Evolutionary conservation across 1,140 invertebrate genomes (phyloP), one percentile per base, ranked within the genome.

Genomic region (Mycetomoellerius zeteki): DNA sequence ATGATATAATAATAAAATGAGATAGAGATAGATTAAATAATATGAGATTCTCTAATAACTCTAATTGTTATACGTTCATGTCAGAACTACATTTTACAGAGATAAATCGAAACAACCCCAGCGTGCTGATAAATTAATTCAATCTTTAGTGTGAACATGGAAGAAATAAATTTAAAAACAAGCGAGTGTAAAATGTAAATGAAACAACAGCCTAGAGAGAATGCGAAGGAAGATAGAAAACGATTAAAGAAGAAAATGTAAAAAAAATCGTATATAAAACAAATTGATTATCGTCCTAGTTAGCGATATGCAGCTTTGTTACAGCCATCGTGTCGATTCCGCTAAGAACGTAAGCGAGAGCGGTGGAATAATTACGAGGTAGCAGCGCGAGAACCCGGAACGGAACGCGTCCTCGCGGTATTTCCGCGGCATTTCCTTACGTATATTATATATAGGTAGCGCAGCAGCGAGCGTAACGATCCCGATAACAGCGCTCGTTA

Each of bases 401-500:
- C 67, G 80, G 33, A 58, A 58, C 67, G 67, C 67, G 52, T 82
- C 80, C 67, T 58, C 80, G 80, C 67, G 37, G 19, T 85, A 47
- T 86, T 86, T 80, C 76, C 76, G 52, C 62, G 33, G 50, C 75
- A 58, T 58, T 80, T 78, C 71, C 72, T 81, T 72, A 58, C 65
- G 37, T 54, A 80, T 50, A 80, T 78, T 65, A 86, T 81, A 69
- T 65, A 65, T 76, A 62, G 12, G 64, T 30, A 84, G 16, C 75
- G 47, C 47, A 58, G 67, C 78, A 81, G 62, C 82, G 62, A 85
- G 73, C 82, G 82, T 85, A 84, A 86, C 54, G 65, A 86, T 86
- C 77, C 77, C 56, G 77, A 84, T 82, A 81, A 78, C 75, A 85
- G 82, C 82, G 64, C 80, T 84, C 69, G 80, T 84, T 84, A 85